Percentiles rank a stretch among this genome's conserved stretches.
Conservation (phyloP, 2,113 vertebrate genomes). For the Chamaea fasciata region DNA sequence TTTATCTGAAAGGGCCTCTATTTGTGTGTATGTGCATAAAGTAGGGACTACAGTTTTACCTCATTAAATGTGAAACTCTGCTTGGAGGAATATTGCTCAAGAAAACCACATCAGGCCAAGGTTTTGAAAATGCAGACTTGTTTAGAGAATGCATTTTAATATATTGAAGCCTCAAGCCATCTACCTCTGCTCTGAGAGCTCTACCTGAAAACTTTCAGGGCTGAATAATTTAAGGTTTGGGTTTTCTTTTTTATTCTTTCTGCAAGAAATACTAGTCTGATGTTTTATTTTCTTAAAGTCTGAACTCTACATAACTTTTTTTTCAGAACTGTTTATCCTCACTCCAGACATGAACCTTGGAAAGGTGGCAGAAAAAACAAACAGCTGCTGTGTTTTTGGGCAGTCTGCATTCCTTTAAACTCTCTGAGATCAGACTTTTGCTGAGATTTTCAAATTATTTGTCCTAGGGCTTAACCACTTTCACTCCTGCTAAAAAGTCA, state of each 20-base stretch:
- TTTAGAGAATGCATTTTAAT: constrained; percentile 44
- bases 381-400: constrained; percentile 67
- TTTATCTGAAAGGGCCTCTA: neutral
- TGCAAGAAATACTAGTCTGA: constrained; percentile 57
- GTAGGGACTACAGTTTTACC: neutral
- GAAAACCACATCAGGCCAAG: constrained; percentile 32
- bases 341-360: constrained; percentile 74
- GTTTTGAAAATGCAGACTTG: constrained; percentile 27
- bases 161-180: constrained; percentile 34
- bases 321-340: constrained; percentile 70
- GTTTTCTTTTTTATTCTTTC: neutral
- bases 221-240: constrained; percentile 49
- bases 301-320: constrained; percentile 56
- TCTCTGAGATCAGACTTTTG: constrained; percentile 64
- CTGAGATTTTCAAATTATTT: constrained; percentile 68
- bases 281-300: constrained; percentile 74
- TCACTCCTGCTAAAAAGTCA: constrained; percentile 67
- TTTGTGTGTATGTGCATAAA: neutral
- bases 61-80: constrained; percentile 10
- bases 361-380: constrained; percentile 79
- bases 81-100: constrained; percentile 49
- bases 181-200: constrained; percentile 14
- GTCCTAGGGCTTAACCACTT: constrained; percentile 66
- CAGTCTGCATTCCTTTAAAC: constrained; percentile 77
- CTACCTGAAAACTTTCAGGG: constrained; percentile 55